These are phyloP conservation scores for Muscicapa adusta DNA, from an alignment of 2,113 vertebrate genomes.

Conservation along the genomic window DNA sequence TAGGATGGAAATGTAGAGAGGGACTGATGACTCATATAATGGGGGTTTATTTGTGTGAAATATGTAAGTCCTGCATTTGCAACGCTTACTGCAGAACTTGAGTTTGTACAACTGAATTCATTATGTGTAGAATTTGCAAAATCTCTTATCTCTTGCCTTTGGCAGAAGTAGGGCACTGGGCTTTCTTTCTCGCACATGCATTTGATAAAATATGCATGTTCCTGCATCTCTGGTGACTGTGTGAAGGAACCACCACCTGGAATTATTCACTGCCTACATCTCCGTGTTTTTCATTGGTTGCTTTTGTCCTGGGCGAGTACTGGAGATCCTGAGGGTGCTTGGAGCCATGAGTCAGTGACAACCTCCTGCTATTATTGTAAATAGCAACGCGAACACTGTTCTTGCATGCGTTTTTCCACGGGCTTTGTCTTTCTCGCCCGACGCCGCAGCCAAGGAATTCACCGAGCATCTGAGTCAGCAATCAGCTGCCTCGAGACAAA, in stretches of 20 bases:
- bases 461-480: constrained; percentile 64
- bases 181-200: background rate
- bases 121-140: background rate
- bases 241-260: constrained; percentile 19
- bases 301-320: background rate
- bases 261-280: background rate
- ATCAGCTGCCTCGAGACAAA: constrained; percentile 56
- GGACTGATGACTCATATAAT: background rate
- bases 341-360: constrained; percentile 53
- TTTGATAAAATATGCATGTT: background rate
- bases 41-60: background rate
- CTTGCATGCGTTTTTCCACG: background rate
- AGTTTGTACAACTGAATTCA: background rate
- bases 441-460: constrained; percentile 34
- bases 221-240: background rate
- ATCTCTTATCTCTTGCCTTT: background rate
- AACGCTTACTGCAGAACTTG: background rate
- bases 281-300: background rate
- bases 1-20: background rate
- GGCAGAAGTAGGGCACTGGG: background rate
- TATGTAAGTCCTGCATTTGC: background rate
- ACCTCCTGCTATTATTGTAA: constrained; percentile 52
- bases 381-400: constrained; percentile 44
- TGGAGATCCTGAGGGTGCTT: constrained; percentile 17
- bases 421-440: constrained; percentile 15